Base-by-base conservation (phyloP, 2,888 invertebrate genomes). In the Melangyna quadrimaculata region DNA sequence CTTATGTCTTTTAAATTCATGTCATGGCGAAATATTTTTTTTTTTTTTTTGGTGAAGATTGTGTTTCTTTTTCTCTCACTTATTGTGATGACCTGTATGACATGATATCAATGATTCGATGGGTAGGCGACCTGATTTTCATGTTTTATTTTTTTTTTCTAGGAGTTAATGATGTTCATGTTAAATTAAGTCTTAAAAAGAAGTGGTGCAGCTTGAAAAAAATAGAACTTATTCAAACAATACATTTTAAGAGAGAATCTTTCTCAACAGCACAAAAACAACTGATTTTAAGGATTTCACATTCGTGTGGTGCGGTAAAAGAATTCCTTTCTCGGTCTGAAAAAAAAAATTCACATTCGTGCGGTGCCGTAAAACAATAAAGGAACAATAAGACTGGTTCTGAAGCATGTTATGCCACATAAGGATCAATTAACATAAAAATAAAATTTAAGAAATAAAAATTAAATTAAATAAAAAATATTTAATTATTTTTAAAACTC, bases 401-500 rank as follows among this genome's bases (percentile, higher is more conserved):
- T 8, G 10, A 45, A 10, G 19, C 4, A 45, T 12, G 4, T 9
- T 12, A 35, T 32, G 12, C 12, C 12, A 2, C 8, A 1, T 17
- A 4, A 63, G 17, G 5, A 4, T 12, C 17, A 55, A 29, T 9
- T n/a, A 19, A 22, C n/a, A 29, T 5, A 17, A 6, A 12, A n/a
- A 24, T 22, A 10, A 29, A 12, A 19, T 6, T 24, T 1, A 37
- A 12, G 3, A 35, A 75, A 27, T 10, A 19, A 37, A 57, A 35
- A 22, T 29, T 17, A 17, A 53, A 10, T 29, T 57, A 59, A 17
- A 14, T 6, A 10, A 35, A 14, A 22, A 27, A 63, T 19, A 51
- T n/a, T 6, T 22, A 17, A 3, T 51, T 24, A 22, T 29, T 69
- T 17, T 53, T 40, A 10, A 17, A 10, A 40, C 81, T 81, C 69